Base-by-base conservation (phyloP, 2,797 vertebrate species). In the Myotis myotis region DNA sequence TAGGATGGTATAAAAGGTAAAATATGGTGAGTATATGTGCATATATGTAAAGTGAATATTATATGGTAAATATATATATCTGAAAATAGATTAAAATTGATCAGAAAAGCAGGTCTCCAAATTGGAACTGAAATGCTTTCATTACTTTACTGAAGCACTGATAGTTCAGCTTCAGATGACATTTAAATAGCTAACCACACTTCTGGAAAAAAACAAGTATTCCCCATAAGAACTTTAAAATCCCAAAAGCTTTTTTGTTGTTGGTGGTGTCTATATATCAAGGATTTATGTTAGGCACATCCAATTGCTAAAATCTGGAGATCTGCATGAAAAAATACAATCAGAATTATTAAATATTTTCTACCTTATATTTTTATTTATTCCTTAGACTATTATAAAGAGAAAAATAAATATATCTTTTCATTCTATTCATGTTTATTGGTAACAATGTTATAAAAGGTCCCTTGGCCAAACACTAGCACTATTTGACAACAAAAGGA, bases 61-160 rank as follows among this genome's bases (percentile, higher is more conserved):
- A 38, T n/a, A 74, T 64, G 30, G 33, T 30, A 44, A 82, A 51
- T 51, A 44, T 33, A 51, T 51, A 44, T 23, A 53, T 2, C 2
- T 57, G 19, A 81, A 87, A 81, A 92, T 70, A 84, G 49, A 15
- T 85, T 87, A 72, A 75, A 87, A 92, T 25, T 79, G 22, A 87
- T 82, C 36, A 93, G 49, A 93, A 70, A 89, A 25, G 5, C 19
- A 91, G 16, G 6, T 33, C 2, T 64, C 15, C 87, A 87, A 93
- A 75, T 66, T 66, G n/a, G 19, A 17, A 89, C 19, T 10, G 25
- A 93, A 87, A 83, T 91, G 36, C 76, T 84, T 33, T 88, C 16
- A 75, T 22, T 17, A 76, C 30, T 92, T 93, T 64, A 70, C 9
- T 57, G 12, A 94, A 89, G 91, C 85, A 91, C 79, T 64, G 87